A percentile compares a stretch with the other conserved stretches of the same genome.
Conservation (phyloP, 2,888 invertebrate genomes). For the Eupithecia exiguata region DNA sequence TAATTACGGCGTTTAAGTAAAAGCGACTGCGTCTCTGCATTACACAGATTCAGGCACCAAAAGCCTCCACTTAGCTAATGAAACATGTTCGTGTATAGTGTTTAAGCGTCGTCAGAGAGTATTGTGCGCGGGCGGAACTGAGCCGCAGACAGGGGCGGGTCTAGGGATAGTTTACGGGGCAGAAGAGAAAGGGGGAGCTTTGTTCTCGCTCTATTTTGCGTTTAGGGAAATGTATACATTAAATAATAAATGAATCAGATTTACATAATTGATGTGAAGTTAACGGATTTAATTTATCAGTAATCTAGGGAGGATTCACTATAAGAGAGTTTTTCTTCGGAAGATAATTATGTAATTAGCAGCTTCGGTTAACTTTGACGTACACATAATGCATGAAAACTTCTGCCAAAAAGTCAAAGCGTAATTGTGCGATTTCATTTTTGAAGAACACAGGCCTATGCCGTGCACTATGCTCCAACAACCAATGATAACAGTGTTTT, state of each 20-base stretch:
- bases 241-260: background rate
- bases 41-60: constrained; percentile 83
- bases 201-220: background rate
- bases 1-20: constrained; percentile 83
- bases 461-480: background rate
- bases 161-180: constrained; percentile 5
- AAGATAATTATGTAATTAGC: too few species aligned
- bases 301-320: too few species aligned
- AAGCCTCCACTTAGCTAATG: constrained; percentile 85
- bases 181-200: background rate
- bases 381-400: background rate
- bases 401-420: background rate
- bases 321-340: too few species aligned
- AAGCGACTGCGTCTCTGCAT: constrained; percentile 81
- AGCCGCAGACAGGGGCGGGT: constrained; percentile 39
- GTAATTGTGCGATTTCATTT: background rate
- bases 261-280: background rate
- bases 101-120: constrained; percentile 73
- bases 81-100: constrained; percentile 84
- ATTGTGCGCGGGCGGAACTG: constrained; percentile 69
- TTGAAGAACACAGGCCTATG: background rate
- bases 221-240: background rate
- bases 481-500: background rate
- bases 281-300: background rate
- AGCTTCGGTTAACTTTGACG: background rate